These are phyloP conservation scores for Hyles euphorbiae DNA, from an alignment of 1,140 invertebrate species.

Conservation along the genomic window DNA sequence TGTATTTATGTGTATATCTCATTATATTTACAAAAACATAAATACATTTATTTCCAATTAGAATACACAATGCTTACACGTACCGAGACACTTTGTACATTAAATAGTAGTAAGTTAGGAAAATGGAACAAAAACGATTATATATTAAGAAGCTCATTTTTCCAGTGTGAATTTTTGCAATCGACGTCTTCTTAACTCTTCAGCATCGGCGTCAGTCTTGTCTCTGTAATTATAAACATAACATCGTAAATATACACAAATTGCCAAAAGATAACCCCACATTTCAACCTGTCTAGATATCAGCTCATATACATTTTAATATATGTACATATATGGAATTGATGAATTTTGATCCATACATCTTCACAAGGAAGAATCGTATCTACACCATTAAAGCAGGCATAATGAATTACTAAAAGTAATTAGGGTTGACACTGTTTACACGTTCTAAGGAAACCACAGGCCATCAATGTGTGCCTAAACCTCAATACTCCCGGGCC, in stretches of 20 bases:
- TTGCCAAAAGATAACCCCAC: no score
- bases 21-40: constrained; percentile 74
- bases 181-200: constrained; percentile 81
- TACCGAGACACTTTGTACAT: constrained; percentile 69
- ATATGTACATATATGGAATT: no score
- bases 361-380: no score
- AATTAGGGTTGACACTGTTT: no score
- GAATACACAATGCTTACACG: constrained; percentile 65
- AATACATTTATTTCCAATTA: constrained; percentile 68
- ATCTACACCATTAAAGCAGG: no score
- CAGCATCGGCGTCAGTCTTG: constrained; percentile 52
- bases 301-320: no score
- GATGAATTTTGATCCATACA: neutral
- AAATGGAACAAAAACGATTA: constrained; percentile 38
- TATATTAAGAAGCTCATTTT: constrained; percentile 45
- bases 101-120: constrained; percentile 57
- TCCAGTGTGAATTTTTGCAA: constrained; percentile 81
- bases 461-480: no score
- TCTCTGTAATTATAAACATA: constrained; percentile 33
- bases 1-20: constrained; percentile 68
- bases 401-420: no score
- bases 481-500: no score
- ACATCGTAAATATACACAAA: neutral
- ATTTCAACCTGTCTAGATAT: neutral
- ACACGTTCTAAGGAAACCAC: no score